These are phyloP conservation scores for Parauchenoglanis punctatus DNA, from an alignment of 2,797 vertebrate genomes.

Conservation along the genomic window DNA sequence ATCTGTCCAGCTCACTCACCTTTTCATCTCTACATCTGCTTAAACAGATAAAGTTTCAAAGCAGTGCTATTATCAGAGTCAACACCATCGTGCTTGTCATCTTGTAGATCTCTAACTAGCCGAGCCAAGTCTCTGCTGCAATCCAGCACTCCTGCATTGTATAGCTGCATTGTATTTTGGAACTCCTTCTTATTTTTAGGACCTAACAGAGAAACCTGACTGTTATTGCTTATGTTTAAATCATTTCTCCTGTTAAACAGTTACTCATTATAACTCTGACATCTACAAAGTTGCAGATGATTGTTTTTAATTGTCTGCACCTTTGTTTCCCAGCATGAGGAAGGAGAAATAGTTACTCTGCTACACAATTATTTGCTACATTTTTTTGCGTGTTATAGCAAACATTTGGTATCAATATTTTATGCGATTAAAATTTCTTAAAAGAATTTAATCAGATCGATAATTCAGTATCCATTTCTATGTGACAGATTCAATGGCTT, in stretches of 20 bases:
- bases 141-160: neutral
- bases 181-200: neutral
- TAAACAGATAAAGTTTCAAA: neutral
- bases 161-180: neutral
- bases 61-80: neutral
- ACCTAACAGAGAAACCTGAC: neutral
- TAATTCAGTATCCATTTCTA: neutral
- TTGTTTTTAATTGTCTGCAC: neutral
- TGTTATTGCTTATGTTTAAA: neutral
- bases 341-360: neutral
- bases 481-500: slow-evolving; percentile 1
- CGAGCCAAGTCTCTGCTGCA: neutral
- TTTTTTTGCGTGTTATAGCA: neutral
- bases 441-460: too few species aligned
- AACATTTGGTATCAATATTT: neutral
- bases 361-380: neutral
- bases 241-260: neutral
- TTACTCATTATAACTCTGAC: too few species aligned
- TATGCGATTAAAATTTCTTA: neutral
- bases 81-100: neutral
- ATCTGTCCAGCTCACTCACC: too few species aligned
- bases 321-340: neutral
- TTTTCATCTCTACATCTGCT: neutral
- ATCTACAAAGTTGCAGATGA: neutral
- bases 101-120: neutral